Evolutionary conservation across 2,113 vertebrate species (phyloP), one percentile per base, ranked within the genome.

Genomic region (Percina caprodes): DNA sequence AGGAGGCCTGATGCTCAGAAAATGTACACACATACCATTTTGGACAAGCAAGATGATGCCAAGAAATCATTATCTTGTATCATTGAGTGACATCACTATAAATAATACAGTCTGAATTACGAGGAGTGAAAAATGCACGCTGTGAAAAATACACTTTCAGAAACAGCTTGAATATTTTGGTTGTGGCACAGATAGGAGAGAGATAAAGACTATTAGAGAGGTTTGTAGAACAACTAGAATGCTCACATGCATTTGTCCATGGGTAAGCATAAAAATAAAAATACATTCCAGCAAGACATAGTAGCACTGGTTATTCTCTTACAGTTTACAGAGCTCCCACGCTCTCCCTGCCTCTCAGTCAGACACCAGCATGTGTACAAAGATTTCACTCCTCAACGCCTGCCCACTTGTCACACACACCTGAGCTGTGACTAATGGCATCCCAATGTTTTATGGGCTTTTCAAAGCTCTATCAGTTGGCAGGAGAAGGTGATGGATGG

Each of bases 401-500:
- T 45, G 62, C 45, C 66, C n/a, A 61, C 70, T 79, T 52, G 54
- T 65, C 80, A 70, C 42, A 58, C 60, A 85, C 83, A 90, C 80
- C 69, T 87, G 75, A 33, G 68, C 60, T 72, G 74, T 74, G 83
- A 84, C 78, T 77, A 79, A 86, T 12, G 33, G 58, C 56, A 6
- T 56, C 46, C 33, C 68, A 2, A 26, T 55, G n/a, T 76, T 83
- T 68, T 48, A 75, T 18, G 12, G 42, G 23, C 77, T 68, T 60
- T 54, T 11, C 26, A 13, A 24, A 46, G 60, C 69, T 60, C 69
- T 68, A 70, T 84, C 80, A 72, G 54, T 24, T 73, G 77, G 72
- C 67, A 81, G 60, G 79, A 58, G 75, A 75, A 15, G 59, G 46
- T 80, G 74, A 85, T 77, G 81, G 49, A 81, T 81, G 79, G 81